These are phyloP conservation scores for Ganaspis sp. DNA, from an alignment of 1,140 invertebrate species.

Conservation along the genomic window DNA sequence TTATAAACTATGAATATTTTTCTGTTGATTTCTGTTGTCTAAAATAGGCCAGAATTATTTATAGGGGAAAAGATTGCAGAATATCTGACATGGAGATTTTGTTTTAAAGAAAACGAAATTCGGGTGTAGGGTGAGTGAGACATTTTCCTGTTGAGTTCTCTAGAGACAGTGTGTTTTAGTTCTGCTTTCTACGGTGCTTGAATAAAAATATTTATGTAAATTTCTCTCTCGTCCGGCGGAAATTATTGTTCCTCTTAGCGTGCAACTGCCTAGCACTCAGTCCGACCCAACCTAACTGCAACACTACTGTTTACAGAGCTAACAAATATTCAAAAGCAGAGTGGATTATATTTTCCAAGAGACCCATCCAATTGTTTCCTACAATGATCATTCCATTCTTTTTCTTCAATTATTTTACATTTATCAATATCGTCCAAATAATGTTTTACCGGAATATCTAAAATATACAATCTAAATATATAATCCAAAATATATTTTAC, in stretches of 20 bases:
- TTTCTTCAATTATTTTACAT: background rate
- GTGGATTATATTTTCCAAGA: slow-evolving; percentile 35
- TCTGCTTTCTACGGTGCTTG: slow-evolving; percentile 36
- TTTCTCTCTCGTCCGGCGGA: slow-evolving; percentile 31
- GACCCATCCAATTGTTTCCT: slow-evolving; percentile 24
- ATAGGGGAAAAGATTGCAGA: background rate
- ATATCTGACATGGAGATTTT: background rate
- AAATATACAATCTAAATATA: too few species aligned
- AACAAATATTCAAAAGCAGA: slow-evolving; percentile 47
- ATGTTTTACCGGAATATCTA: too few species aligned
- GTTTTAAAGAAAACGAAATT: background rate
- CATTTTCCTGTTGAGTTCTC: slow-evolving; percentile 1
- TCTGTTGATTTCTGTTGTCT: too few species aligned
- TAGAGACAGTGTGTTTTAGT: background rate
- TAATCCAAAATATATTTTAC: too few species aligned
- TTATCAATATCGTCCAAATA: too few species aligned
- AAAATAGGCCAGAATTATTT: background rate
- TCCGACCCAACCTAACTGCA: background rate
- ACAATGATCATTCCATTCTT: background rate
- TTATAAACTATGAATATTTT: background rate
- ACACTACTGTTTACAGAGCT: slow-evolving; percentile 33
- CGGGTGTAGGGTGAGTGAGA: background rate
- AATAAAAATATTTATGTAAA: slow-evolving; percentile 45
- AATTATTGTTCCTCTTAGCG: slow-evolving; percentile 39
- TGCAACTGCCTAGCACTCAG: slow-evolving; percentile 20